Evolutionary conservation across 2,797 vertebrate species (phyloP).

Genomic region (Leptatherina wallacei): DNA sequence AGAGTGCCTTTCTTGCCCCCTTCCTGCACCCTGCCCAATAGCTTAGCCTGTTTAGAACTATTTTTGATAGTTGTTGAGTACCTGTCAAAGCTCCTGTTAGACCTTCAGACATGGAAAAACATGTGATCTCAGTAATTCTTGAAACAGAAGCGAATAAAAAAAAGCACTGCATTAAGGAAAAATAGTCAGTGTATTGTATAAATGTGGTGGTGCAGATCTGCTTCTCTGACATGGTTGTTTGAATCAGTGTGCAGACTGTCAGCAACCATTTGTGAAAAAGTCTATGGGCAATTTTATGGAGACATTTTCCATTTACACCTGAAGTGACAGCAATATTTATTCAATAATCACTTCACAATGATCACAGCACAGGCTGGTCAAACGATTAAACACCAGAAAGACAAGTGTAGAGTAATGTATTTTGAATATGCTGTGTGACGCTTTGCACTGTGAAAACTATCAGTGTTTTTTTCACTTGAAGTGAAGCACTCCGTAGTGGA

Average conservation of each 20-base stretch:
- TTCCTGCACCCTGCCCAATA: slow-evolving; percentile 69
- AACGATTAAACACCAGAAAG: slow-evolving; percentile 47
- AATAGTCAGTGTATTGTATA: slow-evolving; percentile 45
- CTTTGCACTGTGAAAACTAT: slow-evolving; percentile 63
- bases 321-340: slow-evolving; percentile 42
- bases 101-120: slow-evolving; percentile 76
- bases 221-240: slow-evolving; percentile 51
- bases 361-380: slow-evolving; percentile 43
- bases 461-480: slow-evolving; percentile 47
- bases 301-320: slow-evolving; percentile 42
- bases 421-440: slow-evolving; percentile 59
- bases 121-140: slow-evolving; percentile 78
- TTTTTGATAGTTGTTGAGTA: slow-evolving; percentile 83
- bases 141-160: slow-evolving; percentile 63
- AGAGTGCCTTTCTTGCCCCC: slow-evolving; percentile 63
- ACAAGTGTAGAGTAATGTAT: slow-evolving; percentile 52
- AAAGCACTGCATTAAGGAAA: slow-evolving; percentile 59
- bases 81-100: slow-evolving; percentile 74
- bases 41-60: slow-evolving; percentile 75
- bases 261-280: background rate
- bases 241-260: slow-evolving; percentile 36
- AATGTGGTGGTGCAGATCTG: slow-evolving; percentile 54
- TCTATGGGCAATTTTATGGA: slow-evolving; percentile 33
- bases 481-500: slow-evolving; percentile 39
- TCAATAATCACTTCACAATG: slow-evolving; percentile 55